A percentile compares a stretch with the other conserved stretches of the same genome.
These are phyloP conservation scores for Boloria euphrosyne DNA, from an alignment of 2,888 invertebrate genomes.

Conservation along the genomic window DNA sequence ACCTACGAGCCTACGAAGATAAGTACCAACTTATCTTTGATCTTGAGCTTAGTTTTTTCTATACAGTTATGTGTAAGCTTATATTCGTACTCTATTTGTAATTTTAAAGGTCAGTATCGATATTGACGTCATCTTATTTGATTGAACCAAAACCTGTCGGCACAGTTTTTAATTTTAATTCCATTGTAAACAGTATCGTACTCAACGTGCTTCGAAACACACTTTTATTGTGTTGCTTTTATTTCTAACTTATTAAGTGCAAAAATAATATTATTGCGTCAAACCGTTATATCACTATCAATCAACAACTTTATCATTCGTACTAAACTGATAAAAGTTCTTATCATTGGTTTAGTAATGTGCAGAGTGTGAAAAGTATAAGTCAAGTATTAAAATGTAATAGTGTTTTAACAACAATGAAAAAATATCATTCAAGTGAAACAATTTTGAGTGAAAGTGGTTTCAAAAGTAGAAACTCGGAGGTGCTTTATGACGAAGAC, in stretches of 20 bases:
- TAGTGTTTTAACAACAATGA: constrained; percentile 41
- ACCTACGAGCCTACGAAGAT: too few relatives aligned
- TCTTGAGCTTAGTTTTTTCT: not conserved
- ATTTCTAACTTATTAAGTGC: constrained; percentile 38
- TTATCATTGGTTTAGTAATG: constrained; percentile 49
- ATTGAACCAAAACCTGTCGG: constrained; percentile 69
- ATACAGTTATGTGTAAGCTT: constrained; percentile 5
- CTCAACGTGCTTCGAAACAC: constrained; percentile 54
- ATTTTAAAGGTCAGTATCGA: constrained; percentile 48
- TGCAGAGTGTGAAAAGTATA: constrained; percentile 44
- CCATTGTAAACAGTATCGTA: constrained; percentile 66
- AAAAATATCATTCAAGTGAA: constrained; percentile 38
- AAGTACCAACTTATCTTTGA: too few relatives aligned
- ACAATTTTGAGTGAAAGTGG: constrained; percentile 33
- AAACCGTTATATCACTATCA: constrained; percentile 39
- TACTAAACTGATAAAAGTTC: constrained; percentile 59
- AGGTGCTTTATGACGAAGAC: constrained; percentile 53
- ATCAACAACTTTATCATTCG: constrained; percentile 43
- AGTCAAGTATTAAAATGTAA: constrained; percentile 27
- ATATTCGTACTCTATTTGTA: constrained; percentile 37
- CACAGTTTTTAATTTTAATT: constrained; percentile 59
- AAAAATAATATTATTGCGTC: constrained; percentile 43
- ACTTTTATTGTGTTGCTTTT: constrained; percentile 43
- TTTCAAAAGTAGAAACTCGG: constrained; percentile 42
- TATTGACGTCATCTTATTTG: constrained; percentile 67